These are phyloP conservation scores for Alsophila aescularia DNA, from an alignment of 2,888 invertebrate species.

Conservation along the genomic window DNA sequence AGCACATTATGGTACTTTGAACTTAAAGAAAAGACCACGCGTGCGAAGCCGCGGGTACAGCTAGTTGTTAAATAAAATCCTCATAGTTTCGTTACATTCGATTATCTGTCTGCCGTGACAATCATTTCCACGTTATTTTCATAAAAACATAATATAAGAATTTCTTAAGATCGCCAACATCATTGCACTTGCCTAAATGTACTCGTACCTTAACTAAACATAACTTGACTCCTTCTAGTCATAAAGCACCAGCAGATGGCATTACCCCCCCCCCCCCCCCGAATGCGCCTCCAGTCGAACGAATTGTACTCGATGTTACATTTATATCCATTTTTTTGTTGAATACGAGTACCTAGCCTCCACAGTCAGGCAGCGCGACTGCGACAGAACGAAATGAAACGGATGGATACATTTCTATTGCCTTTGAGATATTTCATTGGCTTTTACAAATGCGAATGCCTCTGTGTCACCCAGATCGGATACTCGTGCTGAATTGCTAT, in stretches of 20 bases:
- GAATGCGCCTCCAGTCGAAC: slow-evolving; percentile 35
- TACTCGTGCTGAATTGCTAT: slow-evolving; percentile 37
- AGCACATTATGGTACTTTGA: no score
- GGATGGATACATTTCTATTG: slow-evolving; percentile 62
- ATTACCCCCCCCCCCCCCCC: no score
- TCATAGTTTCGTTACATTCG: no score
- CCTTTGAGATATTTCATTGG: slow-evolving; percentile 64
- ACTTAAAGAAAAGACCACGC: no score
- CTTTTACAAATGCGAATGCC: slow-evolving; percentile 60
- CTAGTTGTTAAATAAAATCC: no score
- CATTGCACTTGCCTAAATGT: no score
- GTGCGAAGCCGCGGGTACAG: no score
- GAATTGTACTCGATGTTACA: slow-evolving; percentile 50
- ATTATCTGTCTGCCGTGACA: no score
- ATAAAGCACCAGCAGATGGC: slow-evolving; percentile 6
- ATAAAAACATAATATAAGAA: no score
- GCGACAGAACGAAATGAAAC: slow-evolving; percentile 50
- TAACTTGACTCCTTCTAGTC: slow-evolving; percentile 2
- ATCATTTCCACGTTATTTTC: no score
- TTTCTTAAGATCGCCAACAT: no score
- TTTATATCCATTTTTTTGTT: slow-evolving; percentile 64
- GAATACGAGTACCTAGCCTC: slow-evolving; percentile 51
- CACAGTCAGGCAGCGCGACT: slow-evolving; percentile 49
- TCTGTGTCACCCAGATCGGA: slow-evolving; percentile 42
- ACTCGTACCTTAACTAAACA: no score